These are phyloP conservation scores for Stegostoma tigrinum DNA, from an alignment of 2,113 vertebrate species.

Conservation along the genomic window DNA sequence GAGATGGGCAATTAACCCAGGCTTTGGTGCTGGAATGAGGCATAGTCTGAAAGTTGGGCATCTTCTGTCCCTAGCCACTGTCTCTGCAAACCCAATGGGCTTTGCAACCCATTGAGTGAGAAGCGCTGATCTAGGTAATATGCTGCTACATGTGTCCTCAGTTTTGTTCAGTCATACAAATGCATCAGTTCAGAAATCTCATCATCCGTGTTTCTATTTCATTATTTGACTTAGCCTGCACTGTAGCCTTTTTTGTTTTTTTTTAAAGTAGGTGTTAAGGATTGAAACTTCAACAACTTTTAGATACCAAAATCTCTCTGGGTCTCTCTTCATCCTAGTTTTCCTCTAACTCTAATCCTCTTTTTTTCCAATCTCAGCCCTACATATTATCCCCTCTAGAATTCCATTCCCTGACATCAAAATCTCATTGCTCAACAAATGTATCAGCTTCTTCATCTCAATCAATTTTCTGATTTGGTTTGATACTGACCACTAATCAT, in stretches of 20 bases:
- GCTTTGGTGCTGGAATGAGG: too few relatives aligned
- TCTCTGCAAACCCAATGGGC: too few relatives aligned
- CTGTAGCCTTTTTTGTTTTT: neutral
- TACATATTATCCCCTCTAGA: neutral
- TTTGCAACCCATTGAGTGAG: too few relatives aligned
- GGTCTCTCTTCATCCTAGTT: neutral
- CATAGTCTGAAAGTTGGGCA: too few relatives aligned
- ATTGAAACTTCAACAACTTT: neutral
- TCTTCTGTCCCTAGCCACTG: too few relatives aligned
- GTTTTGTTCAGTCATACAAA: neutral
- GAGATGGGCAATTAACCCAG: too few relatives aligned
- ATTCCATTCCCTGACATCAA: neutral
- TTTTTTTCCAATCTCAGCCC: neutral
- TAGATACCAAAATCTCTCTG: neutral
- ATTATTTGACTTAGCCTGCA: neutral
- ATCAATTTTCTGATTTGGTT: neutral
- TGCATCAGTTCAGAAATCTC: neutral
- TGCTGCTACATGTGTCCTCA: too few relatives aligned
- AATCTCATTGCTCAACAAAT: too few relatives aligned
- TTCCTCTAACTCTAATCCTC: too few relatives aligned
- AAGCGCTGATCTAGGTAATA: too few relatives aligned
- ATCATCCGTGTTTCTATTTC: neutral
- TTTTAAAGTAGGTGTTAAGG: neutral
- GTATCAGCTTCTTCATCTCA: neutral
- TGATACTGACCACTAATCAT: neutral